A percentile compares a stretch with the other conserved stretches of the same genome.
Conservation (phyloP, 2,888 invertebrate species). For the Chrysomela aeneicollis region DNA sequence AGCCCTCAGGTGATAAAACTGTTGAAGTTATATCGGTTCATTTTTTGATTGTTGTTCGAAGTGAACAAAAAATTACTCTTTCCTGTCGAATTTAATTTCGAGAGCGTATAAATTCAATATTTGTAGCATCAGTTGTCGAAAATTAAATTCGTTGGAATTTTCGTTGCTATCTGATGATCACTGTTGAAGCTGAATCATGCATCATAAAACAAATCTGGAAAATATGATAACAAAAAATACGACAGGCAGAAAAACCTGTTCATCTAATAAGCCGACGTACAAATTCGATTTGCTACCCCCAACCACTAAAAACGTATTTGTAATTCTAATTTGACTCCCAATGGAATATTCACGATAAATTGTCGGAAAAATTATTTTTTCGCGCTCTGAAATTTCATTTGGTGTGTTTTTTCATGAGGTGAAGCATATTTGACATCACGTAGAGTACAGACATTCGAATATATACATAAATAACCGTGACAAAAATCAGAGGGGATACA, state of each 20-base stretch:
- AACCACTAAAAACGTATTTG: conserved; percentile 24
- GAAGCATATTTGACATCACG: conserved; percentile 3
- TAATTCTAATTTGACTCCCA: conserved; percentile 31
- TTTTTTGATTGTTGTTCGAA: no score
- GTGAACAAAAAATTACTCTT: no score
- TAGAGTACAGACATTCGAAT: not conserved
- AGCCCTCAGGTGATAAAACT: no score
- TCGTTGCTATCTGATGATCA: not conserved
- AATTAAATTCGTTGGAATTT: not conserved
- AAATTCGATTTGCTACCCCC: conserved; percentile 20
- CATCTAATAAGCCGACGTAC: conserved; percentile 18
- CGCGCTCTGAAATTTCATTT: conserved; percentile 13
- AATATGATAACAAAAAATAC: not conserved
- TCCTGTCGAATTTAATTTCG: no score
- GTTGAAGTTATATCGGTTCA: no score
- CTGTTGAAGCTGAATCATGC: not conserved
- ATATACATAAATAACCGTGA: no score
- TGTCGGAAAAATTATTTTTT: conserved; percentile 14
- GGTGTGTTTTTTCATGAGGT: conserved; percentile 2
- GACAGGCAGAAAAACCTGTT: conserved; percentile 5
- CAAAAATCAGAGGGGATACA: no score
- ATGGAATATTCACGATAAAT: conserved; percentile 30
- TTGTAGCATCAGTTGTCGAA: no score
- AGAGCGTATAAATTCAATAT: no score
- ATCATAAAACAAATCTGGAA: not conserved